Evolutionary conservation across 2,797 vertebrate species (phyloP).

Genomic region (Tadarida brasiliensis): DNA sequence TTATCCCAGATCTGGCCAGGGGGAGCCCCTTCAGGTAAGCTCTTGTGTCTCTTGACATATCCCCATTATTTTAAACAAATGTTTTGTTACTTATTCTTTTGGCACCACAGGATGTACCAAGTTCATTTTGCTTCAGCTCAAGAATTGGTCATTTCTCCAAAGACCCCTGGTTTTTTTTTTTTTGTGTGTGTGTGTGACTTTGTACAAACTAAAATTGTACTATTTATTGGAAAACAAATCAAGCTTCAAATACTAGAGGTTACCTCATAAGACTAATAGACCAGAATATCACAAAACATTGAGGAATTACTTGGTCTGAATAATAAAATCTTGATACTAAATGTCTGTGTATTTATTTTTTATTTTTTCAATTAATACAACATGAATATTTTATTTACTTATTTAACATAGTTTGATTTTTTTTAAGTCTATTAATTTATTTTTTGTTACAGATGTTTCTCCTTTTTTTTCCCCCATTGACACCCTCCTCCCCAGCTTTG

Average conservation of each 20-base stretch:
- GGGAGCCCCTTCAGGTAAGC: neutral
- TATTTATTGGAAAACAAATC: neutral
- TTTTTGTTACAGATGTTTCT: too few relatives aligned
- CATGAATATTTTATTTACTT: too few relatives aligned
- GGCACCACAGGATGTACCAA: neutral
- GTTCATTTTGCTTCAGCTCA: neutral
- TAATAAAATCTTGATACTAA: neutral
- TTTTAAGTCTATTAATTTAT: too few relatives aligned
- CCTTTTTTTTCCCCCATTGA: too few relatives aligned
- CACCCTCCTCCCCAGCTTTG: too few relatives aligned
- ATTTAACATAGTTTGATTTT: too few relatives aligned
- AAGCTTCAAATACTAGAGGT: neutral
- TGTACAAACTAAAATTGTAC: neutral
- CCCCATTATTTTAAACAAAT: neutral
- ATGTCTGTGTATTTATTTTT: neutral
- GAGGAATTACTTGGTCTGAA: neutral
- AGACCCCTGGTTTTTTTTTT: neutral
- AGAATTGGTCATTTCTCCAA: neutral
- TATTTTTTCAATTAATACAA: too few relatives aligned
- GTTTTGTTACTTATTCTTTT: constrained; percentile 29
- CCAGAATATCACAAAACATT: neutral
- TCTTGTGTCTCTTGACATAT: neutral
- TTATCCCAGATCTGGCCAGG: neutral
- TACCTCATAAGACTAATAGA: neutral
- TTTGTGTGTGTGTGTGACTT: too few relatives aligned